Percentiles rank a stretch among this genome's conserved stretches.
These are phyloP conservation scores for Pheosia gnoma DNA, from an alignment of 2,888 invertebrate genomes.

Conservation along the genomic window DNA sequence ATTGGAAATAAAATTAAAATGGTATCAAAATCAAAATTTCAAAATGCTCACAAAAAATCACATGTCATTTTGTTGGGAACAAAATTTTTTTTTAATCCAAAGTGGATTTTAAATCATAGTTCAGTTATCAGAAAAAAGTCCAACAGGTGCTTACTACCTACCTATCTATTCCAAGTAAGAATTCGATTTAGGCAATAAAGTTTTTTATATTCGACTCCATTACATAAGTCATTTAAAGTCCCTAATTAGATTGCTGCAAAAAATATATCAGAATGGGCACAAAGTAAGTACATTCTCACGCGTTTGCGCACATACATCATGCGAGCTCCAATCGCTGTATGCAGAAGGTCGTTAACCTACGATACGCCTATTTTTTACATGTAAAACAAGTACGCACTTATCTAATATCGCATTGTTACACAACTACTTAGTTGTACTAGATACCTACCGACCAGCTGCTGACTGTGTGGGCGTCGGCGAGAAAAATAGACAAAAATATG, in stretches of 20 bases:
- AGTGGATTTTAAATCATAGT: no score
- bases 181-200: not conserved
- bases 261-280: not conserved
- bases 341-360: not conserved
- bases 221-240: not conserved
- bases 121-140: no score
- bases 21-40: no score
- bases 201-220: not conserved
- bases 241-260: not conserved
- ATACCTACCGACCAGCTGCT: no score
- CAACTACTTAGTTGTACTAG: not conserved
- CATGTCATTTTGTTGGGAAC: no score
- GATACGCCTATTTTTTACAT: slow-evolving; percentile 5
- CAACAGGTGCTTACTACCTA: no score
- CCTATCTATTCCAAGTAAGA: no score
- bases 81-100: no score
- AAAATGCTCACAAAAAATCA: no score
- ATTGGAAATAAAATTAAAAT: no score
- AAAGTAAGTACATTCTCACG: not conserved
- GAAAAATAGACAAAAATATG: no score
- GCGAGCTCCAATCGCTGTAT: not conserved
- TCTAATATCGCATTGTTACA: not conserved
- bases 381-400: not conserved
- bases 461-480: no score
- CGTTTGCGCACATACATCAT: not conserved